Base-by-base conservation (phyloP, 2,888 invertebrate genomes). In the Polydrusus pterygomalis region DNA sequence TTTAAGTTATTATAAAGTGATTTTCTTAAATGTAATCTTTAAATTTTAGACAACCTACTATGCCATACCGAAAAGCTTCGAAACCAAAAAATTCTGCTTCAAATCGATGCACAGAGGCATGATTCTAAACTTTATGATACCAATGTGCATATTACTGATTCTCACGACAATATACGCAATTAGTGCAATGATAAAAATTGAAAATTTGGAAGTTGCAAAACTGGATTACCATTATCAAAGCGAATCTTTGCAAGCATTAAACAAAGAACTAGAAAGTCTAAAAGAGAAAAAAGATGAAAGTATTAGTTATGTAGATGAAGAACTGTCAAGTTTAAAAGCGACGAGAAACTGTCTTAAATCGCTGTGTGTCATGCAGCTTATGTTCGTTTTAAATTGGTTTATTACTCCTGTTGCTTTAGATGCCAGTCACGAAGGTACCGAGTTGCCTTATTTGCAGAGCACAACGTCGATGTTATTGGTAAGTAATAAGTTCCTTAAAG, bases 31-130 rank as follows among this genome's bases (percentile, higher is more conserved):
- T 25, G 1, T 25, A 25, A 25, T 51, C 9, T 45, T 65, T 8
- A 10, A 40, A 62, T 62, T 77, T 56, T 40, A 83, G 83, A 91
- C 92, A 79, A 92, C 93, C 78, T 93, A 92, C 83, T 89, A 91
- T 8, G 87, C 92, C n/a, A 91, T 93, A 38, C 92, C 93, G 82
- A 90, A 91, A 80, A 93, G 93, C 78, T 94, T 93, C 83, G 94
- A 94, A 87, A 92, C 91, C 40, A 91, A 91, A 80, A 90, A 91
- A 81, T 94, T 93, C 84, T 94, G 94, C 84, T 94, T 94, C 91
- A 92, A 94, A 90, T 93, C 93, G 0, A 92, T 94, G 56, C 93
- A 93, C 85, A 91, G 92, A 82, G 94, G 94, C 6, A 94, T 94
- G 93, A 90, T 94, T 13, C 89, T 93, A 84, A 93, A 94, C 54